A percentile compares a stretch with the other conserved stretches of the same genome.
Evolutionary conservation across 2,888 invertebrate species (phyloP).

Genomic region (Tetranychus truncatus): DNA sequence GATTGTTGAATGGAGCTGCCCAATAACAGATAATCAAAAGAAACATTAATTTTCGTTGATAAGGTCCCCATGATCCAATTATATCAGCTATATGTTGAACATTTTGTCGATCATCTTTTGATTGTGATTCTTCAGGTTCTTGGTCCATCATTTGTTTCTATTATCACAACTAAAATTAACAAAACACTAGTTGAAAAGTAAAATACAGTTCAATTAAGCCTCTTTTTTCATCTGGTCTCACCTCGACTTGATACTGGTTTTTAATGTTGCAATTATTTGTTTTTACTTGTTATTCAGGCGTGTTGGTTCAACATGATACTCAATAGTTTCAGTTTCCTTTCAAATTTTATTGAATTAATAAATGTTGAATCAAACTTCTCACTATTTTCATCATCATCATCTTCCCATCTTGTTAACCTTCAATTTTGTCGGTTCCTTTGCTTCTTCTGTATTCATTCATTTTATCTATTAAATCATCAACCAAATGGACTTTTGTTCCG

Average conservation of each 20-base stretch:
- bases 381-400: neutral
- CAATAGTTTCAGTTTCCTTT: neutral
- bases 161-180: too few relatives aligned
- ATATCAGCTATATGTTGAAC: conserved; percentile 8
- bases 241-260: too few relatives aligned
- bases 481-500: too few relatives aligned
- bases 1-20: conserved; percentile 1
- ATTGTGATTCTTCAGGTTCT: too few relatives aligned
- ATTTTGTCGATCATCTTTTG: neutral
- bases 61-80: conserved; percentile 11
- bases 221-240: too few relatives aligned
- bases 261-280: too few relatives aligned
- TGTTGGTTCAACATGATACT: too few relatives aligned
- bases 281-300: too few relatives aligned
- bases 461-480: too few relatives aligned
- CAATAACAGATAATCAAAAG: neutral
- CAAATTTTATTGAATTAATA: neutral
- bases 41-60: neutral
- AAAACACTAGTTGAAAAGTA: too few relatives aligned
- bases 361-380: neutral
- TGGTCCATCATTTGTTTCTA: too few relatives aligned
- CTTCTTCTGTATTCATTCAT: neutral
- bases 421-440: neutral
- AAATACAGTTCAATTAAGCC: too few relatives aligned
- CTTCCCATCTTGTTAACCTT: neutral